These are phyloP conservation scores for Gonioctena quinquepunctata DNA, from an alignment of 1,140 invertebrate species.

Conservation along the genomic window DNA sequence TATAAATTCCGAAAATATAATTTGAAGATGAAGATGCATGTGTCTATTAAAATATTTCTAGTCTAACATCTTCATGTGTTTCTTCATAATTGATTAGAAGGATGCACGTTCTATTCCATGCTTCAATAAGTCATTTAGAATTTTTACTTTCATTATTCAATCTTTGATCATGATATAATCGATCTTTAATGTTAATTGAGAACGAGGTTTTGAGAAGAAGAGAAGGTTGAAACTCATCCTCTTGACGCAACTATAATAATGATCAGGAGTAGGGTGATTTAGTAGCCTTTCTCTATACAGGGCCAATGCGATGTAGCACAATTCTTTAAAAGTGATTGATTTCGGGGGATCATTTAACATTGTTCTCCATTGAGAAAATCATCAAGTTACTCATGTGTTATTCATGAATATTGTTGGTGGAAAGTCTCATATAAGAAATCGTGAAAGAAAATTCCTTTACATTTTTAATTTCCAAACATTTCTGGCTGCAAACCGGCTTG, in stretches of 20 bases:
- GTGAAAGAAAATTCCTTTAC: no score
- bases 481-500: neutral
- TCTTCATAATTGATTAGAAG: slow-evolving; percentile 15
- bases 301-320: no score
- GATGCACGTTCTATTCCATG: neutral
- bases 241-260: neutral
- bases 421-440: no score
- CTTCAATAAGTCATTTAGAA: slow-evolving; percentile 10
- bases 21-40: slow-evolving; percentile 13
- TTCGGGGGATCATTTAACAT: no score
- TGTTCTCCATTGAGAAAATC: no score
- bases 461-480: neutral
- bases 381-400: no score
- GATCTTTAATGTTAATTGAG: slow-evolving; percentile 16
- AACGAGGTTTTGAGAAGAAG: slow-evolving; percentile 1
- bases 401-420: no score
- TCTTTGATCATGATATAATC: slow-evolving; percentile 14
- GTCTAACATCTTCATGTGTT: slow-evolving; percentile 12
- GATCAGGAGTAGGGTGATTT: neutral
- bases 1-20: slow-evolving; percentile 17
- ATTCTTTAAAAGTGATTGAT: no score
- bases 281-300: neutral
- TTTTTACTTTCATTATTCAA: slow-evolving; percentile 12
- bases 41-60: slow-evolving; percentile 13
- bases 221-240: neutral